These are phyloP conservation scores for Steromphala cineraria DNA, from an alignment of 2,888 invertebrate species.

Conservation along the genomic window DNA sequence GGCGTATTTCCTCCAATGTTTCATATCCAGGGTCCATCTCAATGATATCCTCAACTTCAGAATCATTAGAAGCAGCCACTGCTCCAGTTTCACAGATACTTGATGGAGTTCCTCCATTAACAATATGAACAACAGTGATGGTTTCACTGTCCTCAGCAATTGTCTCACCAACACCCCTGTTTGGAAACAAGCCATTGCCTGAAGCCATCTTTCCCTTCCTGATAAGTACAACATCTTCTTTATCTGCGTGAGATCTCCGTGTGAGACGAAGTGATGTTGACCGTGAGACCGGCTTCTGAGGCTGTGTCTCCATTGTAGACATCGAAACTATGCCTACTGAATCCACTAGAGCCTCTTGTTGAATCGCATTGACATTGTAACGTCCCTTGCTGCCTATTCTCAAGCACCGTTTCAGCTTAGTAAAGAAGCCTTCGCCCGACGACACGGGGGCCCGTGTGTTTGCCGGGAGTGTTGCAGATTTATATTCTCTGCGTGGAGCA, in stretches of 20 bases:
- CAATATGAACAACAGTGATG: constrained; percentile 34
- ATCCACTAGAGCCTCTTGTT: not conserved
- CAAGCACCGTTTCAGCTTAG: constrained; percentile 43
- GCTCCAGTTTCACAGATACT: not conserved
- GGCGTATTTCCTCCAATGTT: constrained; percentile 50
- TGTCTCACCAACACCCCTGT: not conserved
- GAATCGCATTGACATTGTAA: constrained; percentile 37
- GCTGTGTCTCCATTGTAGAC: constrained; percentile 4
- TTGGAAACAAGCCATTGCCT: not conserved
- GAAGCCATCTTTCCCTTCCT: constrained; percentile 33
- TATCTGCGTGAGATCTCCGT: constrained; percentile 33
- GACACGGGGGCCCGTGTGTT: constrained; percentile 23
- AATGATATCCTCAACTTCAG: constrained; percentile 25
- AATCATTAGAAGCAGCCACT: constrained; percentile 1
- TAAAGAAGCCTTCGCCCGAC: constrained; percentile 42
- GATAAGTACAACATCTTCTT: constrained; percentile 44
- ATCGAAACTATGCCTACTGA: not conserved
- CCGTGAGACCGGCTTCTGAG: not conserved
- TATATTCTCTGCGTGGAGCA: not conserved
- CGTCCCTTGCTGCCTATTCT: constrained; percentile 44
- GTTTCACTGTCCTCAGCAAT: constrained; percentile 7
- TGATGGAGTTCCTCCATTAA: constrained; percentile 28
- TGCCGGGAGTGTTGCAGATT: constrained; percentile 37
- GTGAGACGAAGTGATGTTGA: constrained; percentile 7
- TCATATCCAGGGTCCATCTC: constrained; percentile 56